Conservation (phyloP, 2,888 invertebrate species). For the Trypoxylon attenuatum region DNA sequence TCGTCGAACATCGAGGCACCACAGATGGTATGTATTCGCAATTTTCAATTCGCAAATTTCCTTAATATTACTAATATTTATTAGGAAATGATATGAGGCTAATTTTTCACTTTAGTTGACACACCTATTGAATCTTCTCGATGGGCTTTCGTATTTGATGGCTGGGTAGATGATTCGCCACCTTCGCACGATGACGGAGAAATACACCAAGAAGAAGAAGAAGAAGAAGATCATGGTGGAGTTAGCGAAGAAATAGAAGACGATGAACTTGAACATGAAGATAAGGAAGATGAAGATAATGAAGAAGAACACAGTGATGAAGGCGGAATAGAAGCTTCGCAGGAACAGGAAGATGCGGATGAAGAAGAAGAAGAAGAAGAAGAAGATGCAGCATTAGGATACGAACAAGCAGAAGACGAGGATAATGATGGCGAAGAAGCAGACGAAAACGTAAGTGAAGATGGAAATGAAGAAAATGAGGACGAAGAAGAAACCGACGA, state of each 20-base stretch:
- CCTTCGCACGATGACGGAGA: slow-evolving; percentile 67
- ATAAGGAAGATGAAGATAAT: slow-evolving; percentile 69
- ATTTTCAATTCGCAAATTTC: not conserved
- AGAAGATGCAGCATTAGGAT: slow-evolving; percentile 74
- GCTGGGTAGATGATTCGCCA: slow-evolving; percentile 83
- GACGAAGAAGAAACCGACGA: slow-evolving; percentile 40
- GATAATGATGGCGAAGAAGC: slow-evolving; percentile 39
- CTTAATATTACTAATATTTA: not conserved
- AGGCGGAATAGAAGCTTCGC: slow-evolving; percentile 55
- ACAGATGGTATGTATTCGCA: slow-evolving; percentile 81
- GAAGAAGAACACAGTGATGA: slow-evolving; percentile 57
- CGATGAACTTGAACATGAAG: slow-evolving; percentile 61
- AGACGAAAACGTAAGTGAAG: slow-evolving; percentile 63
- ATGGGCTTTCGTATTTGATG: slow-evolving; percentile 85
- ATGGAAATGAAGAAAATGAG: slow-evolving; percentile 59
- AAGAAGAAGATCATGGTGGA: slow-evolving; percentile 74
- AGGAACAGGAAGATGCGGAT: slow-evolving; percentile 70
- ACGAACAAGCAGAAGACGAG: slow-evolving; percentile 53
- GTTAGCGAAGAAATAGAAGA: slow-evolving; percentile 72
- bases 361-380: slow-evolving; percentile 59
- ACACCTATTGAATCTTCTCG: slow-evolving; percentile 80
- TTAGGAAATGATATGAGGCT: slow-evolving; percentile 20
- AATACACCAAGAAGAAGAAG: slow-evolving; percentile 61
- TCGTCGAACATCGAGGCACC: slow-evolving; percentile 86
- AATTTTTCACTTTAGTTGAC: slow-evolving; percentile 75